These are phyloP conservation scores for Phataginus tetradactyla DNA, from an alignment of 2,797 vertebrate species.

Conservation along the genomic window DNA sequence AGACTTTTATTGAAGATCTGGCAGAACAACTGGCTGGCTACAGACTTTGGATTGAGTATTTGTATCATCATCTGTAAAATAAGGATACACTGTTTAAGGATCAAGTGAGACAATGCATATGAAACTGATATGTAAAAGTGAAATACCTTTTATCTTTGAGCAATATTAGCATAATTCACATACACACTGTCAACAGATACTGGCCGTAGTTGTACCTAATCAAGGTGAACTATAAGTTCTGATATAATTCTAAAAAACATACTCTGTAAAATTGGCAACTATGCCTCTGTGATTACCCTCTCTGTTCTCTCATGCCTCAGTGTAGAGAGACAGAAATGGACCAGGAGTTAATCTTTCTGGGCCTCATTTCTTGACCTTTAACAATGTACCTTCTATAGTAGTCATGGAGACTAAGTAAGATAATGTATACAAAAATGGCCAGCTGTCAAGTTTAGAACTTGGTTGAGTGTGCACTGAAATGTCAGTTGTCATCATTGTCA, in stretches of 20 bases:
- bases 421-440: background rate
- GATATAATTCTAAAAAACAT: background rate
- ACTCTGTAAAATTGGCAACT: background rate
- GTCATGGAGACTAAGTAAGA: background rate
- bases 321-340: background rate
- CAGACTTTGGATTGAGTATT: background rate
- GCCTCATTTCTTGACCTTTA: background rate
- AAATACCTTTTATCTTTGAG: background rate
- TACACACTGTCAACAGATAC: background rate
- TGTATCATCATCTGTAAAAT: background rate
- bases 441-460: background rate
- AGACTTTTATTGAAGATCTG: background rate
- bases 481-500: background rate
- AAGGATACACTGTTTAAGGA: background rate
- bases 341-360: background rate
- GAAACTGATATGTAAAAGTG: background rate
- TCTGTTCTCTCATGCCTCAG: background rate
- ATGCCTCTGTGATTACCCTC: background rate
- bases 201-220: background rate
- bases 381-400: background rate
- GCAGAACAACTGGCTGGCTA: background rate
- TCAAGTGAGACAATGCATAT: constrained; percentile 11
- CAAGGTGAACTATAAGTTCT: background rate
- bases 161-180: background rate
- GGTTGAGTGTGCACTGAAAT: constrained; percentile 8